A percentile compares a stretch with the other conserved stretches of the same genome.
phyloP scores from a whole-genome alignment of 2,113 vertebrate species.

The Lasiurus cinereus region DNA sequence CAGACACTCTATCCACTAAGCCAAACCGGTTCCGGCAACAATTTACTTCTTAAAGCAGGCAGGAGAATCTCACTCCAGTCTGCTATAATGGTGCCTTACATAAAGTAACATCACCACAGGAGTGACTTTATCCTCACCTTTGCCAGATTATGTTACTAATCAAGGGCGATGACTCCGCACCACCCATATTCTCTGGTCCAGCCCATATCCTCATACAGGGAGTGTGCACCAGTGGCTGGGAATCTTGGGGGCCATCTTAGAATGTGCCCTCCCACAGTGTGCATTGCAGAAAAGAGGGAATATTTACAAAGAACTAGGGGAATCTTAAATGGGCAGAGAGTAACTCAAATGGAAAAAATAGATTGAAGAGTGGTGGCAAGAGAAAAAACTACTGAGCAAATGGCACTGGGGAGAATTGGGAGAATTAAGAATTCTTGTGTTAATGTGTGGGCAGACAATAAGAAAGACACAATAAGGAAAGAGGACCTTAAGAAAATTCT shows the following conservation, averaged over 20 bases:
- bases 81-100: background rate
- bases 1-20: too few species aligned
- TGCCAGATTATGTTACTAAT: background rate
- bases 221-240: background rate
- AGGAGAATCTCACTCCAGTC: background rate
- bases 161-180: background rate
- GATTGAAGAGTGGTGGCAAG: background rate
- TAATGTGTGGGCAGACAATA: background rate
- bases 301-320: background rate
- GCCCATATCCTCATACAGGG: background rate
- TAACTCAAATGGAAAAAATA: background rate
- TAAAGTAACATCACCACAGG: background rate
- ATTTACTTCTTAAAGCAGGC: constrained; percentile 43
- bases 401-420: background rate
- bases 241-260: background rate
- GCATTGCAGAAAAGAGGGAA: background rate
- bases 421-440: background rate
- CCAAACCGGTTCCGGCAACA: too few species aligned
- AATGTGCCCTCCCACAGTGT: background rate
- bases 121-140: background rate
- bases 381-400: background rate
- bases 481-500: background rate
- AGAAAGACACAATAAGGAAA: constrained; percentile 17
- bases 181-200: background rate
- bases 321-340: background rate